These are phyloP conservation scores for Pomacea canaliculata DNA, from an alignment of 2,888 invertebrate species.

Conservation along the genomic window DNA sequence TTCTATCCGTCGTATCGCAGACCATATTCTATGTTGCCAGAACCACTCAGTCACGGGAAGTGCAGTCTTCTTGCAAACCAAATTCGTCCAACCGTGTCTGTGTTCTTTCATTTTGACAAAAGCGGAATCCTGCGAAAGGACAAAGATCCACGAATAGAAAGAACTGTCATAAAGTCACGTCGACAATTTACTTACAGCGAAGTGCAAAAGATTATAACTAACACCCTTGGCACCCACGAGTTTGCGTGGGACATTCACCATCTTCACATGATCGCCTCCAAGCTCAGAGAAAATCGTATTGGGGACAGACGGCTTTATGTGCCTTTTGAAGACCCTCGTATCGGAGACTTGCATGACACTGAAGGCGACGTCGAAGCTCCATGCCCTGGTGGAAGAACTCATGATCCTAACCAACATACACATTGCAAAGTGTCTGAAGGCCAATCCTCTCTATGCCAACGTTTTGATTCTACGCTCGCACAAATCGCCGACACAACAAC, in stretches of 20 bases:
- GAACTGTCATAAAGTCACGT: conserved; percentile 37
- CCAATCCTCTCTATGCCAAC: conserved; percentile 8
- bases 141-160: conserved; percentile 22
- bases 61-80: conserved; percentile 42
- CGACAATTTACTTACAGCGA: conserved; percentile 43
- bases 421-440: conserved; percentile 29
- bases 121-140: conserved; percentile 24
- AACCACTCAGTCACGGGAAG: conserved; percentile 39
- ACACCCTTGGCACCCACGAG: conserved; percentile 1
- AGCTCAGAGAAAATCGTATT: conserved; percentile 28
- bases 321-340: conserved; percentile 29
- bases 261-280: conserved; percentile 30
- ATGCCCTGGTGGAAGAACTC: conserved; percentile 40
- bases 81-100: conserved; percentile 41
- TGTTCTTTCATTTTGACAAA: conserved; percentile 38
- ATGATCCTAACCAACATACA: conserved; percentile 38
- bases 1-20: conserved; percentile 34
- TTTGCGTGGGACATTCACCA: conserved; percentile 21
- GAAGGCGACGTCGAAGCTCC: conserved; percentile 29
- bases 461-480: conserved; percentile 2
- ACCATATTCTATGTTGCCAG: conserved; percentile 45
- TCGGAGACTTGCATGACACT: conserved; percentile 16
- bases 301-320: conserved; percentile 27
- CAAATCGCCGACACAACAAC: neutral
- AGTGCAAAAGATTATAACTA: conserved; percentile 36